Base-by-base conservation (phyloP, 2,797 vertebrate species). In the Moxostoma hubbsi region DNA sequence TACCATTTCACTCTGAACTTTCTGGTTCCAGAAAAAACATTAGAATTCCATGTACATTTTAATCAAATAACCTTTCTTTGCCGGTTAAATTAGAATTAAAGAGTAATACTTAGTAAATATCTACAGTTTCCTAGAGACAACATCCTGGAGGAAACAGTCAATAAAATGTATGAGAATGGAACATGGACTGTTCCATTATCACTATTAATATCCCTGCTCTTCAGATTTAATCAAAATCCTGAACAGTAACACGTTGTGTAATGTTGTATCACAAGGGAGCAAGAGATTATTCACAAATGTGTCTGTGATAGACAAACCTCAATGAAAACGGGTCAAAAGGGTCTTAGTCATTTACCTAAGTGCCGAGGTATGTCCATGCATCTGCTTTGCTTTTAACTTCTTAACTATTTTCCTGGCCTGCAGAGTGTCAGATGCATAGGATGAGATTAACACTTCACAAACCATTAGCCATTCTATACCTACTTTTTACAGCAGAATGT, bases 401-500 rank as follows among this genome's bases (percentile, higher is more conserved):
- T 92, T 90, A 91, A 85, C 76, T 18, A 10, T 62, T 72, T 64
- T 50, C 45, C 10, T 50, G 18, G 16, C 50, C 16, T 49, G 83
- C 74, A 69, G 83, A 87, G 78, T 81, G 89, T 92, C 85, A 83
- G 76, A 88, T 75, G 73, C 79, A 80, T 87, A 81, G 68, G 84
- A 87, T 86, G 63, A 82, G 84, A 89, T 88, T 89, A 89, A 92
- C 88, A 63, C 86, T 72, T 53, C 53, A 80, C 81, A 62, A 73
- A 86, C 89, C 89, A 92, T 91, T 92, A 92, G 80, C 79, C 82
- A 68, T 77, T 9, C 16, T 15, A 58, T 36, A 36, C 84, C 90
- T 89, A 89, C 89, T 89, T 90, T 92, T 87, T 87, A 62, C 65
- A 49, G 75, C 12, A 2, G 71, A n/a, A 53, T 63, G 12, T 75